Base-by-base conservation (phyloP, 2,113 vertebrate species). In the Dipodomys stephensi region DNA sequence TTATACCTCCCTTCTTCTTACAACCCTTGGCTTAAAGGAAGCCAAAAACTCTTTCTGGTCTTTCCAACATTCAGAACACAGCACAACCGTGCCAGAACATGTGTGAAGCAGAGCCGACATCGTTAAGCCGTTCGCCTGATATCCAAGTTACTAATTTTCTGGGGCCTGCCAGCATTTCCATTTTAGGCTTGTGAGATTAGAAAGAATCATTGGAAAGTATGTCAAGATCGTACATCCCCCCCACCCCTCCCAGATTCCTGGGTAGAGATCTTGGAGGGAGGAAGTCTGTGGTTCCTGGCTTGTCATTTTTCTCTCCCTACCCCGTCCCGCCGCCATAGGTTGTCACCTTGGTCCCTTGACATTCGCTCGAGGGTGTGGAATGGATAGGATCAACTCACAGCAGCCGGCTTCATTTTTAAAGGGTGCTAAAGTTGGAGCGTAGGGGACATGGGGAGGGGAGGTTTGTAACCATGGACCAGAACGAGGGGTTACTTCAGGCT, bases 121-220 rank as follows among this genome's bases (percentile, higher is more conserved):
- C 84, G 94, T 39, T 95, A 92, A 90, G 49, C 12, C 8, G 53
- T 57, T 95, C 94, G 96, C 92, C 92, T 62, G 92, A 90, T 76
- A 94, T 95, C 88, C 88, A 97, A 96, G 87, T 96, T 92, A 92
- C 95, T 97, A 90, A 93, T 95, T 96, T 95, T 94, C 15, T 79
- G 83, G 16, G 71, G 79, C 92, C 89, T 97, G 97, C 96, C 96
- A 97, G 73, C 93, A 35, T 94, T 95, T 94, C 97, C 94, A 96
- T 96, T 96, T 97, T 76, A 95, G 90, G 80, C 71, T 96, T 92
- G 60, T 90, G 79, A 95, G 79, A 95, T 96, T 88, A 94, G 76
- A 92, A 96, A 92, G 96, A 96, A 92, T 96, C 46, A 92, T 88
- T 91, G 83, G 84, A 92, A 96, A 97, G 79, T 90, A 90, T 80